Percentiles rank a stretch among this genome's conserved stretches.
Conservation (phyloP, 2,888 invertebrate species). For the Ochropleura plecta region DNA sequence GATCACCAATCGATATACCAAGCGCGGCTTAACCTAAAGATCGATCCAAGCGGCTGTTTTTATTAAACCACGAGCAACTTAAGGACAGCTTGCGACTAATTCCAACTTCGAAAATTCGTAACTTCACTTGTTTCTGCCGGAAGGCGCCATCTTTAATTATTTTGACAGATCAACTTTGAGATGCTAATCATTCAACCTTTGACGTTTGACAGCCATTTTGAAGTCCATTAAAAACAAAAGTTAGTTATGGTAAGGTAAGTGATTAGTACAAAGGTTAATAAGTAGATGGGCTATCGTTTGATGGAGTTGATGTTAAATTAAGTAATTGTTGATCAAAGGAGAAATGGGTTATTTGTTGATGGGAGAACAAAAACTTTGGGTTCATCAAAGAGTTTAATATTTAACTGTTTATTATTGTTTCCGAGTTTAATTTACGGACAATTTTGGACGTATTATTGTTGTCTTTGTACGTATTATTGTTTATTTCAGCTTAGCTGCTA, state of each 20-base stretch:
- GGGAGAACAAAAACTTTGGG: constrained; percentile 15
- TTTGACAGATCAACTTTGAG: constrained; percentile 58
- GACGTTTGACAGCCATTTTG: constrained; percentile 39
- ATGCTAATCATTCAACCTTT: constrained; percentile 41
- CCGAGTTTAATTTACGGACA: not conserved
- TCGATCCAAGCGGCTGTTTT: too few species aligned
- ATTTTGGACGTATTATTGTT: constrained; percentile 22
- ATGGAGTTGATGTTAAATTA: constrained; percentile 18
- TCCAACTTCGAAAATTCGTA: constrained; percentile 33
- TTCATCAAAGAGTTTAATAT: constrained; percentile 29
- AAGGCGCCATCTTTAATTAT: constrained; percentile 54
- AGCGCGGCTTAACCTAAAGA: too few species aligned
- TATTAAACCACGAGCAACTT: too few species aligned
- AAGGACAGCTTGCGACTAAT: constrained; percentile 9
- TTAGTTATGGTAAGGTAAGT: constrained; percentile 31
- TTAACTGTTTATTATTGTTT: constrained; percentile 8
- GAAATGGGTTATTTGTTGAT: constrained; percentile 3
- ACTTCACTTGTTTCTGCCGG: constrained; percentile 6
- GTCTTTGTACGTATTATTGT: constrained; percentile 6
- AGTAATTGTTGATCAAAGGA: constrained; percentile 35
- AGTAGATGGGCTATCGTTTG: constrained; percentile 24
- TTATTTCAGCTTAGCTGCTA: not conserved
- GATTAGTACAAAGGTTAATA: constrained; percentile 34
- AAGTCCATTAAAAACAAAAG: constrained; percentile 30
- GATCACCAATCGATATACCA: too few species aligned